Conservation (phyloP, 2,797 vertebrate genomes). For the Sebastes ruberrimus region DNA sequence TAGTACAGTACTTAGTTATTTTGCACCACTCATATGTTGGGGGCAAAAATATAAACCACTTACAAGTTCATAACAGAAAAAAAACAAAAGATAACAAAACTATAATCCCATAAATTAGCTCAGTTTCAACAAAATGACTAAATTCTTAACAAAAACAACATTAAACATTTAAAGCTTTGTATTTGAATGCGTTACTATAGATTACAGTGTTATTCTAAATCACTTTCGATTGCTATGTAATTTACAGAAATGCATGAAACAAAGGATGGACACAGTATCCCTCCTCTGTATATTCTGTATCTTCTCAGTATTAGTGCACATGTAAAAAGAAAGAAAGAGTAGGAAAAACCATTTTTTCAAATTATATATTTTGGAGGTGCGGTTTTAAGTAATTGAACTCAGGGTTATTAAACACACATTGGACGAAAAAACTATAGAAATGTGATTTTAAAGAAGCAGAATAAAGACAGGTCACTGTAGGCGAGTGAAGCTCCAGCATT, state of each 20-base stretch:
- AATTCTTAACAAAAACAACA: not conserved
- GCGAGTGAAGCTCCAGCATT: not conserved
- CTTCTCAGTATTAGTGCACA: not conserved
- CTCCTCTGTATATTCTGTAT: not conserved
- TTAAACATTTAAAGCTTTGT: fast-evolving
- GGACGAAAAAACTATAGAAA: too few relatives aligned
- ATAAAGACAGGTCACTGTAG: not conserved
- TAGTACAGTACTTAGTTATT: too few relatives aligned
- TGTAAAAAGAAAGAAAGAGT: not conserved
- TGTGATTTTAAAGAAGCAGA: too few relatives aligned
- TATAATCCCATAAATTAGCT: not conserved
- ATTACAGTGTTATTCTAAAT: not conserved
- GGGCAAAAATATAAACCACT: too few relatives aligned
- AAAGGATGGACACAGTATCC: not conserved
- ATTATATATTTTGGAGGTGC: too few relatives aligned
- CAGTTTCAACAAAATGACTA: not conserved
- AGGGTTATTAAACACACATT: not conserved
- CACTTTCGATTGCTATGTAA: not conserved
- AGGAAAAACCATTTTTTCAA: not conserved
- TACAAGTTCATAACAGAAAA: not conserved
- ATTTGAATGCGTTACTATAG: not conserved
- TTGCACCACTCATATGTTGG: not conserved
- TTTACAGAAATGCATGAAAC: not conserved
- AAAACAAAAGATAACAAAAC: too few relatives aligned
- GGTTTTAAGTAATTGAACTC: not conserved